Base-by-base conservation (phyloP, 2,888 invertebrate species). In the Campoplex nolae region DNA sequence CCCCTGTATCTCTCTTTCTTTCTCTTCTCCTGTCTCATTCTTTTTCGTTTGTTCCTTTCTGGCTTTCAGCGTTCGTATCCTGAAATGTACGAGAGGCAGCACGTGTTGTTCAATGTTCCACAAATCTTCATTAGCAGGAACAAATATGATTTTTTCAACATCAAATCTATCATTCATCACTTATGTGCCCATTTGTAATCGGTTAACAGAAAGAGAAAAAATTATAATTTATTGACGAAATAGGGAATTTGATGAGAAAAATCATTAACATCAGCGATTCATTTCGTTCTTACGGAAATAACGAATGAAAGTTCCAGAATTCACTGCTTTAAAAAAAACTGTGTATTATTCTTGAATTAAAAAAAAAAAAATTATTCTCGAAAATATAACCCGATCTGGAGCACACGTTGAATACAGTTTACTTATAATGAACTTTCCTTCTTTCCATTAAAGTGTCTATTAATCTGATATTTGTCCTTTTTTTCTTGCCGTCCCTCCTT, bases 11-110 rank as follows among this genome's bases (percentile, higher is more conserved):
- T 74, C 85, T 81, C 80, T 67, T 28, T 28, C 68, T 83, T 32
- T 28, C 68, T 83, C 77, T 84, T 78, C 76, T 76, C 38, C 70
- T 80, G 4, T 62, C 62, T 68, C 71, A 56, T 75, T 85, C 79
- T 78, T 76, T 84, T 87, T 68, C 48, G 54, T 79, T 78, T 74
- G 81, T 45, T 71, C 85, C 88, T 80, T 81, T 71, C 85, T 87
- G 32, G 35, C 48, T 75, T 54, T 79, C 32, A 45, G 70, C 42
- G 58, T 32, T 18, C 71, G 32, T 56, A 32, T 18, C n/a, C 58
- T n/a, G 56, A 56, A 42, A 42, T 78, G 8, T 74, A 51, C 32
- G 4, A 62, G 32, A 58, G 58, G 3, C 23, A 28, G n/a, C 28
- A 58, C 23, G 58, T 28, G 8, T 58, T 58, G n/a, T 13, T 58